Base-by-base conservation (phyloP, 2,888 invertebrate species). In the Tolmerus cingulatus region DNA sequence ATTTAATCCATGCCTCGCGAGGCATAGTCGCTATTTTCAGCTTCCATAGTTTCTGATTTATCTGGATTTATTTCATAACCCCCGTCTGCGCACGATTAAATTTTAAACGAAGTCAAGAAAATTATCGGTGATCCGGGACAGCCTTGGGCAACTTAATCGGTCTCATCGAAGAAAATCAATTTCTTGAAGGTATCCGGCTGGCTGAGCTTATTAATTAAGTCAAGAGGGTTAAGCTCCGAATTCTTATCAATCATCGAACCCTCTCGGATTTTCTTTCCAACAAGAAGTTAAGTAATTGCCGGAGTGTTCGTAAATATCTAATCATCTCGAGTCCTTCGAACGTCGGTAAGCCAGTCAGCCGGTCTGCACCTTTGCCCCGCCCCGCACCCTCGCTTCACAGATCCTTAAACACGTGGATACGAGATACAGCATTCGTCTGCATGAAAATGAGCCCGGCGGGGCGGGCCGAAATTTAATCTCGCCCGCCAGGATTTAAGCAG, bases 181-280 rank as follows among this genome's bases (percentile, higher is more conserved):
- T 76, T 76, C 66, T 66, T 76, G 37, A 76, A 14, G 8, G 76
- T 76, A 34, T 76, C 76, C 76, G 76, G 76, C 76, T 76, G 76
- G 37, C n/a, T 76, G 76, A 76, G 19, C 76, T 76, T 37, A 76
- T 76, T 76, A 76, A 76, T 76, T 76, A 34, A 76, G 76, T 76
- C 37, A 76, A 76, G 37, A 76, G 76, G 76, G 76, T 76, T 76
- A 76, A 76, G 37, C 76, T n/a, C 76, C 76, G 14, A 37, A 37
- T 37, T 37, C 76, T 76, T 76, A 76, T 76, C 76, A 76, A 76
- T 76, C 76, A 76, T 76, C 76, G 34, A 76, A 34, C 76, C 16
- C 27, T 66, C 23, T 40, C 27, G 66, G 66, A 66, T 66, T 66
- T 66, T 66, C 66, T 66, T 66, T 23, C 27, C 66, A 27, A 66